Percentiles rank a stretch among this genome's conserved stretches.
phyloP scores from a whole-genome alignment of 2,113 vertebrate species.

The Microcebus ravelobensis region DNA sequence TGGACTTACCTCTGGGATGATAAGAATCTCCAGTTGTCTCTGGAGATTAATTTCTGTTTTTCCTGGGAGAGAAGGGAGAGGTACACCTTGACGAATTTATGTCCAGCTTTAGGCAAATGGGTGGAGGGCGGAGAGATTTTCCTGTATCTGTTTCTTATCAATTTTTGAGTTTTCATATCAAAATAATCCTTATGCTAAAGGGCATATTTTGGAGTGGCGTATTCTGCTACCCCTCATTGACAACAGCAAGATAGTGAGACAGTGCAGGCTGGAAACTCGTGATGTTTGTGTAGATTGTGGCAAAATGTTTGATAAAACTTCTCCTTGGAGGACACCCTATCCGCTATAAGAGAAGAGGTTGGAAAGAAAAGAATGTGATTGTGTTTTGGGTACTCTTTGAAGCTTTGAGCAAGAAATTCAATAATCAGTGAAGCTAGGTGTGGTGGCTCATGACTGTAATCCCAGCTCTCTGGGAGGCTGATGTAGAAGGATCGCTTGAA shows the following conservation, averaged over 20 bases:
- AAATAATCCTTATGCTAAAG: background rate
- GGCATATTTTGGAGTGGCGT: background rate
- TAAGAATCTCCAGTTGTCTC: background rate
- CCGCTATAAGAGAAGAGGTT: background rate
- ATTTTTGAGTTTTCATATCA: background rate
- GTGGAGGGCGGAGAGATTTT: background rate
- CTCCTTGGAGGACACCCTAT: background rate
- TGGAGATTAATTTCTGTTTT: background rate
- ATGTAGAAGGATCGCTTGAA: too few species aligned
- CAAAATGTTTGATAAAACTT: conserved; percentile 11
- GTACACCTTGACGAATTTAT: background rate
- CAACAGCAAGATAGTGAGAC: background rate
- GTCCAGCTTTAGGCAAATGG: background rate
- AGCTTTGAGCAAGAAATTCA: background rate
- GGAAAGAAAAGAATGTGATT: background rate
- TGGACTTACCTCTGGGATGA: background rate
- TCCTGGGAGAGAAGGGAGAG: background rate
- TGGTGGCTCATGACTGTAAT: too few species aligned
- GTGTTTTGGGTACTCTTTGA: background rate
- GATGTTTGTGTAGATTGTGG: background rate
- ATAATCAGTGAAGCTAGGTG: background rate
- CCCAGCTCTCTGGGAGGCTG: too few species aligned
- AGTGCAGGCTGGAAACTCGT: background rate
- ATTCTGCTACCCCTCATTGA: background rate
- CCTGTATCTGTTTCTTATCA: background rate